These are phyloP conservation scores for Hylomyscus alleni DNA, from an alignment of 2,797 vertebrate genomes.

Conservation along the genomic window DNA sequence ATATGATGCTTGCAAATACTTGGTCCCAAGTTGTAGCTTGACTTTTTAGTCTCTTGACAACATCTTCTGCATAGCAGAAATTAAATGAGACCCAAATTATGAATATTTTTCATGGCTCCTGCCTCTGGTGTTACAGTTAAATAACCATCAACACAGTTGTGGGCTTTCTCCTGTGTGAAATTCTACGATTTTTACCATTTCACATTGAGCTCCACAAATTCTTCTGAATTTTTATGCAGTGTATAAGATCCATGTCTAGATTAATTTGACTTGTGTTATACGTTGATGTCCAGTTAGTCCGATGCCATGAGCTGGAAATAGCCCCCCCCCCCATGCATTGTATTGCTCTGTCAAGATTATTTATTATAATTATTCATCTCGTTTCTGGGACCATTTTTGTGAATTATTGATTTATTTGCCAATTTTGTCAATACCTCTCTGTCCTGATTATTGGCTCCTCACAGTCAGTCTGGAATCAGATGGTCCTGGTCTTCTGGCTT, in stretches of 20 bases:
- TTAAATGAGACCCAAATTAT: neutral
- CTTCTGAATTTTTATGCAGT: neutral
- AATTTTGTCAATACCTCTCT: neutral
- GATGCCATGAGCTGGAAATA: neutral
- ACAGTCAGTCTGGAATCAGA: neutral
- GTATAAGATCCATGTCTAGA: neutral
- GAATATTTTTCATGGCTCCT: neutral
- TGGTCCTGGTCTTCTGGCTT: neutral
- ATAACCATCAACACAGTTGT: neutral
- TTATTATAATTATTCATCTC: neutral
- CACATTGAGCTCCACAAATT: neutral
- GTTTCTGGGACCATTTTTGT: neutral
- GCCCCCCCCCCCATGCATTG: neutral
- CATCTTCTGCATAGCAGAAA: slow-evolving; percentile 1
- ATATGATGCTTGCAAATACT: neutral
- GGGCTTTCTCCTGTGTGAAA: neutral
- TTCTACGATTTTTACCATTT: neutral
- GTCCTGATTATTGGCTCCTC: neutral
- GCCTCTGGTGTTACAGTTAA: neutral
- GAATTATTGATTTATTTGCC: neutral
- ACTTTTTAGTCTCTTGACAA: neutral
- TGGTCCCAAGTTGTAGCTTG: neutral
- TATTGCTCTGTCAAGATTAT: neutral
- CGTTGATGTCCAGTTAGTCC: neutral
- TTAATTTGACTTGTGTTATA: neutral